Percentiles rank a stretch among this genome's conserved stretches.
These are phyloP conservation scores for Clinocottus analis DNA, from an alignment of 2,113 vertebrate genomes.

Conservation along the genomic window DNA sequence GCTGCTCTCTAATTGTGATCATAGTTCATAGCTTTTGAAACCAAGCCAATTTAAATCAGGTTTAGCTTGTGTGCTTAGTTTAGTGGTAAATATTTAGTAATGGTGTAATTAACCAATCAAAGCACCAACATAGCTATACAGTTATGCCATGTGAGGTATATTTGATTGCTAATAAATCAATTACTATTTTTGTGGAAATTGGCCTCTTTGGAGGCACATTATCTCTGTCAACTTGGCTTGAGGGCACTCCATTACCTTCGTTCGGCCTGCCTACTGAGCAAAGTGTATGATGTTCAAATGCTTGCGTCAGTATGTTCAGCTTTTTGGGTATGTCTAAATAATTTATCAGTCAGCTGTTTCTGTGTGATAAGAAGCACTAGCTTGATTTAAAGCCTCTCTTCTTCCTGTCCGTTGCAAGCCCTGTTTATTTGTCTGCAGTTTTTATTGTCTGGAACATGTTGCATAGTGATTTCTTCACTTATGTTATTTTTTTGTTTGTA, in stretches of 20 bases:
- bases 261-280: slow-evolving; percentile 45
- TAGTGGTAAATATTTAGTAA: background rate
- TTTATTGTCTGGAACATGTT: background rate
- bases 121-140: background rate
- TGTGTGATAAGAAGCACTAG: slow-evolving; percentile 23
- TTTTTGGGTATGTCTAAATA: slow-evolving; percentile 57
- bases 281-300: slow-evolving; percentile 55
- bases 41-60: background rate
- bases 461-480: background rate
- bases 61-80: background rate
- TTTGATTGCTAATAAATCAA: background rate
- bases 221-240: slow-evolving; percentile 11
- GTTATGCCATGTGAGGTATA: background rate
- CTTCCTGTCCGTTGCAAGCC: background rate
- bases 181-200: background rate
- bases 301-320: slow-evolving; percentile 51
- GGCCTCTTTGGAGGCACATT: background rate
- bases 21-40: background rate
- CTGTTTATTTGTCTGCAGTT: slow-evolving; percentile 13
- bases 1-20: background rate
- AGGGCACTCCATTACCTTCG: background rate
- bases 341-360: slow-evolving; percentile 62
- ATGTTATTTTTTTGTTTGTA: background rate
- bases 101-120: background rate
- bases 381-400: slow-evolving; percentile 31